phyloP scores from a whole-genome alignment of 2,113 vertebrate genomes.

The Chroicocephalus ridibundus region DNA sequence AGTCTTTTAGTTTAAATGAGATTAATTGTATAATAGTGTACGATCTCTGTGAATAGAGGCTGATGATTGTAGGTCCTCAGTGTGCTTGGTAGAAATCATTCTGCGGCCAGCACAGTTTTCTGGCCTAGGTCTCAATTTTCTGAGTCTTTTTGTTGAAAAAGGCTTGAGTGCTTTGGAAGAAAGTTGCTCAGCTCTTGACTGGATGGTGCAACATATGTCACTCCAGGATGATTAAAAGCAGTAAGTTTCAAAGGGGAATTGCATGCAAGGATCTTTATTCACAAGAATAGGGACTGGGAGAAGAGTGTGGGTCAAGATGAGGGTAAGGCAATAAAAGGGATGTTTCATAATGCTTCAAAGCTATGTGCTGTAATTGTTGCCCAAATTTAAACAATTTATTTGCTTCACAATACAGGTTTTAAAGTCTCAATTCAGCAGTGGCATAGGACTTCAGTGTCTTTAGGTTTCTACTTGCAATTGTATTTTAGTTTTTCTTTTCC shows the following conservation, averaged over 20 bases:
- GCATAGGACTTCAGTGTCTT: background rate
- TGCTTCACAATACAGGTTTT: constrained; percentile 33
- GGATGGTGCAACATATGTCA: constrained; percentile 17
- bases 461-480: background rate
- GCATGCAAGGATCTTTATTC: constrained; percentile 28
- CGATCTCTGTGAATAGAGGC: background rate
- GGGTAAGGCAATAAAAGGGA: constrained; percentile 60
- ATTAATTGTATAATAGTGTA: background rate
- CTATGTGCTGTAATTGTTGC: constrained; percentile 28
- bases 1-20: background rate
- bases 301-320: constrained; percentile 53
- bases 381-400: constrained; percentile 37
- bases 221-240: constrained; percentile 55
- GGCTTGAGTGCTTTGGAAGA: constrained; percentile 10
- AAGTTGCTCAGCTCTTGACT: background rate
- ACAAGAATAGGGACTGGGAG: constrained; percentile 36
- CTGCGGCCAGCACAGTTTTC: background rate
- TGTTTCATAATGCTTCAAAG: constrained; percentile 63
- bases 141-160: background rate
- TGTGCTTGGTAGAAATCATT: background rate
- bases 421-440: background rate
- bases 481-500: background rate
- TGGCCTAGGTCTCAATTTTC: background rate
- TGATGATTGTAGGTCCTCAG: background rate
- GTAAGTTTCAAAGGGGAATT: constrained; percentile 44